phyloP scores from a whole-genome alignment of 2,888 invertebrate species.

The Drosophila parthenogenetica region DNA sequence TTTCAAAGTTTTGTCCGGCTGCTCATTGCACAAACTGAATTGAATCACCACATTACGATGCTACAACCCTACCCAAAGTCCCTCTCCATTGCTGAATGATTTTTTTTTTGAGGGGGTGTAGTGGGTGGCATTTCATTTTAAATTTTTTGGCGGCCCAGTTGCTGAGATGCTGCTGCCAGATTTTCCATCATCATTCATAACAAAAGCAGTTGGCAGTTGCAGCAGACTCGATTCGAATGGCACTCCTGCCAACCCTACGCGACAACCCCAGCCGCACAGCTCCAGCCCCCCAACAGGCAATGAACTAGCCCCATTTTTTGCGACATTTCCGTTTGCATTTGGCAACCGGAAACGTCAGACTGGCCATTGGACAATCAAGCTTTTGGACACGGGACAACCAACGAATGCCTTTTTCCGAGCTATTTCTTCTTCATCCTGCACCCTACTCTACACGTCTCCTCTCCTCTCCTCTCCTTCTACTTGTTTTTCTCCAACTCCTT shows the following conservation, averaged over 20 bases:
- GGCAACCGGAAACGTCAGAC: conserved; percentile 77
- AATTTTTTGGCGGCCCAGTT: conserved; percentile 65
- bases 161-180: conserved; percentile 76
- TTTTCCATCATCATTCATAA: conserved; percentile 80
- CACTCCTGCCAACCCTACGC: conserved; percentile 10
- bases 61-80: conserved; percentile 41
- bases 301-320: conserved; percentile 57
- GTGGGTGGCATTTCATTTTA: conserved; percentile 46
- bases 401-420: conserved; percentile 14
- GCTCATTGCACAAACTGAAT: conserved; percentile 79
- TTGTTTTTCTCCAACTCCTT: conserved; percentile 22
- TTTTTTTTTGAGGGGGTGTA: too few relatives aligned
- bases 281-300: conserved; percentile 28
- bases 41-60: conserved; percentile 69
- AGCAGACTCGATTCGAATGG: conserved; percentile 47
- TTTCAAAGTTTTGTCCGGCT: conserved; percentile 72
- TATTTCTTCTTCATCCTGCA: conserved; percentile 1
- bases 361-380: conserved; percentile 74
- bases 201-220: conserved; percentile 81
- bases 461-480: too few relatives aligned
- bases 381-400: conserved; percentile 43
- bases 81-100: background rate
- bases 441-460: too few relatives aligned
- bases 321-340: conserved; percentile 79
- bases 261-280: background rate